phyloP scores from a whole-genome alignment of 2,113 vertebrate species.

The Centropus bengalensis region DNA sequence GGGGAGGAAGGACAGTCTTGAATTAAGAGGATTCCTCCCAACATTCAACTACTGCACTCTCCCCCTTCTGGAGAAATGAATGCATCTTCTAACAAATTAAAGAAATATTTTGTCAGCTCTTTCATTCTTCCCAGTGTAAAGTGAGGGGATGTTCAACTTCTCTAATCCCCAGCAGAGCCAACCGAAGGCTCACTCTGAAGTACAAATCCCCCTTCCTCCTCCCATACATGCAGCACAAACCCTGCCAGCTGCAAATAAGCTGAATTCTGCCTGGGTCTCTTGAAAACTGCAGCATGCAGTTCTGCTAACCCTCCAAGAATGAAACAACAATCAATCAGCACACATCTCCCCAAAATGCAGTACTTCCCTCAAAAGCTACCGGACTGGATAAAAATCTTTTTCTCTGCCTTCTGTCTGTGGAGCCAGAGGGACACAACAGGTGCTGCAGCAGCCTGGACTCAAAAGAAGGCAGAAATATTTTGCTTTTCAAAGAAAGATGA shows the following conservation, averaged over 20 bases:
- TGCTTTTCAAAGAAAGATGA: neutral
- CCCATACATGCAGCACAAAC: neutral
- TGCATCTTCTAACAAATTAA: slow-evolving; percentile 8
- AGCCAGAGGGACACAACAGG: neutral
- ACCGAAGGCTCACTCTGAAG: neutral
- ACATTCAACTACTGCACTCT: neutral
- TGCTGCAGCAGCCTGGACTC: neutral
- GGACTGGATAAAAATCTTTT: neutral
- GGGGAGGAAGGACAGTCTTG: neutral
- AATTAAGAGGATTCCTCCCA: neutral
- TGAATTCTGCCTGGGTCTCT: neutral
- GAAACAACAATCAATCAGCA: neutral
- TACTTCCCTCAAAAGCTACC: accelerated
- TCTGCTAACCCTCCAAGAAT: neutral
- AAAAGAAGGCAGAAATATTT: neutral
- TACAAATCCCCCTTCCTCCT: neutral
- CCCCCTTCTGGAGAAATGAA: slow-evolving; percentile 65
- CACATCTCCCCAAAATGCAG: neutral
- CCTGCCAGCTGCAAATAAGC: neutral
- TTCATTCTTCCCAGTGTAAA: neutral
- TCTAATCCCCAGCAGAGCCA: neutral
- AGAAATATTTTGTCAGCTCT: neutral
- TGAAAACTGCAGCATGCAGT: neutral
- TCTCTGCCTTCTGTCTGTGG: neutral
- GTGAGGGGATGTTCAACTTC: neutral